phyloP scores from a whole-genome alignment of 35 echinoderm and acorn worm genomes.

The Stichopus chloronotus region DNA sequence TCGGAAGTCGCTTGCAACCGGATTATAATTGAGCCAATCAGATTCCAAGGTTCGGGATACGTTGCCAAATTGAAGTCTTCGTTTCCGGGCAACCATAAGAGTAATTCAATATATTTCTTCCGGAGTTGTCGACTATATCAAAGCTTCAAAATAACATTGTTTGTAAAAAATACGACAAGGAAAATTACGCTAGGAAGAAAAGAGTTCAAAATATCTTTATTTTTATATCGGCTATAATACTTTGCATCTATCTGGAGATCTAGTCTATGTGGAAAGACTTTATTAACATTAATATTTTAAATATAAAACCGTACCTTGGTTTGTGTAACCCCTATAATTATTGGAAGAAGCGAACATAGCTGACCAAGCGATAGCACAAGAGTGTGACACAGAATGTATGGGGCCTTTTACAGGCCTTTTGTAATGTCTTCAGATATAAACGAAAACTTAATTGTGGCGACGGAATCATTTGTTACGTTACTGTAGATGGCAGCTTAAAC shows the following conservation, averaged over 20 bases:
- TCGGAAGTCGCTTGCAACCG: slow-evolving; percentile 64
- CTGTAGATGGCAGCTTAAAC: no score
- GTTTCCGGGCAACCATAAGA: slow-evolving; percentile 64
- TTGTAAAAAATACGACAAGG: not conserved
- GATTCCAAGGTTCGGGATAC: slow-evolving; percentile 49
- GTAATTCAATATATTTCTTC: slow-evolving; percentile 67
- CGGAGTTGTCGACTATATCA: slow-evolving; percentile 53
- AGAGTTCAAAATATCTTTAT: no score
- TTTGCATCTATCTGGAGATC: no score
- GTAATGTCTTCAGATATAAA: not conserved
- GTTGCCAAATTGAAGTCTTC: slow-evolving; percentile 64
- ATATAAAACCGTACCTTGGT: not conserved
- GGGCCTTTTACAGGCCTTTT: not conserved
- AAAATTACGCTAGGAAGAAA: no score
- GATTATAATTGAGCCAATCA: slow-evolving; percentile 67
- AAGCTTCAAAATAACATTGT: slow-evolving; percentile 1
- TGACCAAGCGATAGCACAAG: not conserved
- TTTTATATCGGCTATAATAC: no score
- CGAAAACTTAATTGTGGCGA: no score
- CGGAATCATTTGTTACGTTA: no score
- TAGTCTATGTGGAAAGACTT: no score
- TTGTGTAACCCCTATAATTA: not conserved
- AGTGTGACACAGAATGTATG: not conserved
- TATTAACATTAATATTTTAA: no score
- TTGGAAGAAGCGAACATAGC: not conserved